Base-by-base conservation (phyloP, 2,797 vertebrate species). In the Eremophila alpestris region DNA sequence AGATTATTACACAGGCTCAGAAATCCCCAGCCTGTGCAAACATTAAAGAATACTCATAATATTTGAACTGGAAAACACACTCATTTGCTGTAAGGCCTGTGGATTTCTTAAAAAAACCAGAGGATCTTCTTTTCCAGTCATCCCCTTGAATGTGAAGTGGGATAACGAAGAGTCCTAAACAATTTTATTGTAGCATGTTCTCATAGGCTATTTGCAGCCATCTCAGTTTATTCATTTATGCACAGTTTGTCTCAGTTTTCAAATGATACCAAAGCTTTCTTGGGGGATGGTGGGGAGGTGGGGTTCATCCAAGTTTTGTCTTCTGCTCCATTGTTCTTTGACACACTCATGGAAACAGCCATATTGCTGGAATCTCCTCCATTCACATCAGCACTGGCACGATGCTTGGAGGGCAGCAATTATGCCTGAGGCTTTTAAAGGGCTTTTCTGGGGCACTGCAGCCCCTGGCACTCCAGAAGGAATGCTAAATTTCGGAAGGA, bases 41-140 rank as follows among this genome's bases (percentile, higher is more conserved):
- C 96, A 96, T 45, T 93, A 65, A 90, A 90, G 90, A 94, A 93
- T 91, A 96, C 78, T 95, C 91, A 93, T 84, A 97, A 97, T 96
- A 96, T 97, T 97, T 97, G 83, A 94, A 70, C 70, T 94, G 95
- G 95, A 96, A 96, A 96, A 96, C 60, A 79, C 0, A 0, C 23
- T 92, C 76, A 45, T 82, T 94, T 94, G 51, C 73, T 82, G 56
- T 70, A 96, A 94, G 91, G 86, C 87, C 70, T 95, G 67, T 64
- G 92, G 87, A 94, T 93, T 94, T 93, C 83, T 90, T 91, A 45
- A 70, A 74, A 88, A 94, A 87, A 38, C 38, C 34, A 91, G 51
- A 87, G 19, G 56, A 83, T 95, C 84, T 85, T 94, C 79, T 84
- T 93, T 94, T 92, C 84, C 86, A 89, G 64, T 87, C 74, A 82